Evolutionary conservation across 2,888 invertebrate species (phyloP), one percentile per base, ranked within the genome.

Genomic region (Didymodactylos carnosus): DNA sequence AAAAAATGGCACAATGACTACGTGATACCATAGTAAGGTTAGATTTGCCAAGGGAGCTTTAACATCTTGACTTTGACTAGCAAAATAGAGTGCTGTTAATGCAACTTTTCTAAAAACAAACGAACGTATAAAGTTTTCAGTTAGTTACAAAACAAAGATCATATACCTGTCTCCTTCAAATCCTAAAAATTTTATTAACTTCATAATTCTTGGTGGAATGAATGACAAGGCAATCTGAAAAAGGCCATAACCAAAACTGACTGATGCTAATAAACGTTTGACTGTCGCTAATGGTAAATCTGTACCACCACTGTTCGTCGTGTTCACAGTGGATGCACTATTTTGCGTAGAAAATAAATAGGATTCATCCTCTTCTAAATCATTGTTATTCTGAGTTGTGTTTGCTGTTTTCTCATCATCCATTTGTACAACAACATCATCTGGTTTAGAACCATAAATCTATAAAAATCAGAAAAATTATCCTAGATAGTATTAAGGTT

Each of bases 221-320:
- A 89, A 82, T 11, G 89, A 89, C 72, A 88, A 85, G 76, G 87
- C 87, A 73, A 89, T 81, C 79, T 88, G 88, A 79, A 89, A 88
- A 46, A 88, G 83, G 19, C 89, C 89, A 78, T 88, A 88, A 6
- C 89, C 89, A 80, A 89, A 89, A 78, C 88, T 87, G 10, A 88
- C 87, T 0, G 88, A 87, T 10, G 87, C 86, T 86, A 88, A 87
- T 51, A 89, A 81, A n/a, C 88, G 83, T 29, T 84, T 82, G 23
- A 88, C 84, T 73, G 86, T 86, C 43, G 85, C 84, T 16, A 70
- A 39, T 11, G 73, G 39, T n/a, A 76, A 70, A n/a, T 40, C 71
- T 14, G 27, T 35, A 16, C 11, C 16, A 35, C 16, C 16, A 19
- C 19, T 23, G n/a, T n/a, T n/a, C n/a, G n/a, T n/a, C n/a, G 13